phyloP scores from a whole-genome alignment of 2,113 vertebrate genomes.

The Pomatorhinus ruficollis region DNA sequence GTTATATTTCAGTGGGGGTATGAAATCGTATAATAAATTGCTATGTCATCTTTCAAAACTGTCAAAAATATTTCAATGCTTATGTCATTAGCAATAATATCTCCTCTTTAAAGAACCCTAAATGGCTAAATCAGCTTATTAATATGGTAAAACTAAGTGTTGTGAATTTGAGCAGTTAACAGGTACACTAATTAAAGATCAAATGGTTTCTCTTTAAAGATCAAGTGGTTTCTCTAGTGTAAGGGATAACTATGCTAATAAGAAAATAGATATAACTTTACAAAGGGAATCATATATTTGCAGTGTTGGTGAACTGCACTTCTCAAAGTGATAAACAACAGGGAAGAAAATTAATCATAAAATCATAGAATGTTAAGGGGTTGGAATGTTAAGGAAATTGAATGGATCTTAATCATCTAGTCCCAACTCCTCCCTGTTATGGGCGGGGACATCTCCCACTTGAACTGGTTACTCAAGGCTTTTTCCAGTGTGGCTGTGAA shows the following conservation, averaged over 20 bases:
- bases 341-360: not conserved
- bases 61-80: not conserved
- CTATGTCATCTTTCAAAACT: not conserved
- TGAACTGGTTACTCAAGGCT: not conserved
- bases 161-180: not conserved
- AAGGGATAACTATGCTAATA: not conserved
- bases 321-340: not conserved
- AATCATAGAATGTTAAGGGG: not conserved
- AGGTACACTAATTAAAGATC: not conserved
- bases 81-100: not conserved
- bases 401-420: not conserved
- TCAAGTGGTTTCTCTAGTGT: not conserved
- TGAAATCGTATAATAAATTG: not conserved
- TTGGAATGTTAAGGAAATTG: not conserved
- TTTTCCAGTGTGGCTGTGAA: not conserved
- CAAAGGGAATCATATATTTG: not conserved
- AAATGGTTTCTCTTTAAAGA: not conserved
- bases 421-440: fast-evolving
- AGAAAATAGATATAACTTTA: not conserved
- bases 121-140: not conserved
- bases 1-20: not conserved
- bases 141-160: not conserved
- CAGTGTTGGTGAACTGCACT: not conserved
- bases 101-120: not conserved
- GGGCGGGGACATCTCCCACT: not conserved